Conservation (phyloP, 2,888 invertebrate genomes). For the Sesia apiformis region DNA sequence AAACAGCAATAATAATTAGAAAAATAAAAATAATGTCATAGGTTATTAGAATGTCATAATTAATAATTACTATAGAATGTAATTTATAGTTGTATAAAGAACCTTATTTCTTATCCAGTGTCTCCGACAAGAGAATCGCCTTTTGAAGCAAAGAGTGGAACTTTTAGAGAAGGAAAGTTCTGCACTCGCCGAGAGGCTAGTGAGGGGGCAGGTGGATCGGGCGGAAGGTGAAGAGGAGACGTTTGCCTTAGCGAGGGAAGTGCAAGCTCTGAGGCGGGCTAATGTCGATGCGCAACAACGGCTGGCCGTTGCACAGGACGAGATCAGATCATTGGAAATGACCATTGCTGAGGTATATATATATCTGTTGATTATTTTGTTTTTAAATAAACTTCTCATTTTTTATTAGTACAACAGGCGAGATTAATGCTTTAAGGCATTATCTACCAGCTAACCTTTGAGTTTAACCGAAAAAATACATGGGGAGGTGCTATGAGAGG, state of each 20-base stretch:
- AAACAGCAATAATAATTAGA: too few relatives aligned
- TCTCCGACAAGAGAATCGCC: conserved; percentile 94
- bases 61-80: too few relatives aligned
- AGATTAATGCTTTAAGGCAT: too few relatives aligned
- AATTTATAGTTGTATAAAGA: too few relatives aligned
- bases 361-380: too few relatives aligned
- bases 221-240: conserved; percentile 96
- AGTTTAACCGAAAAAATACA: too few relatives aligned
- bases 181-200: conserved; percentile 93
- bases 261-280: conserved; percentile 89
- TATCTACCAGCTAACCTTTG: too few relatives aligned
- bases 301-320: conserved; percentile 92
- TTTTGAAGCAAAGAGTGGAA: conserved; percentile 96
- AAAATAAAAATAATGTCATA: too few relatives aligned
- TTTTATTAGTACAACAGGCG: too few relatives aligned
- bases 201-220: conserved; percentile 93
- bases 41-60: too few relatives aligned
- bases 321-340: conserved; percentile 88
- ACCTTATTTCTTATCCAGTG: conserved; percentile 27
- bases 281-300: conserved; percentile 92
- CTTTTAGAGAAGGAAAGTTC: conserved; percentile 96
- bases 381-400: too few relatives aligned
- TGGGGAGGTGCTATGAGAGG: too few relatives aligned
- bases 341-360: conserved; percentile 71
- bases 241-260: conserved; percentile 87